Percentiles rank a stretch among this genome's conserved stretches.
phyloP scores from a whole-genome alignment of 1,140 invertebrate species.

The Paralvinella palmiformis region DNA sequence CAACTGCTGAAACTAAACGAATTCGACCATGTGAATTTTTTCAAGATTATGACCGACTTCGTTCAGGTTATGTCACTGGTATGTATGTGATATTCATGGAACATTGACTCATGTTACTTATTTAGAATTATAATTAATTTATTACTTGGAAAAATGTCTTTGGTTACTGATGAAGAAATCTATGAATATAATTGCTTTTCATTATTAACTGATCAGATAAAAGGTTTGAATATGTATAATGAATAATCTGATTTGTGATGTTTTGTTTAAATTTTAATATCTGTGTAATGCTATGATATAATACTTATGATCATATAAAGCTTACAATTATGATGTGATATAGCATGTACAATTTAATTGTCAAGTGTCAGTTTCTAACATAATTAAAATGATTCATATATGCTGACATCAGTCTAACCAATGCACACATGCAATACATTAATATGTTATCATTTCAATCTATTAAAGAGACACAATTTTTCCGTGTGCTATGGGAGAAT shows the following conservation, averaged over 20 bases:
- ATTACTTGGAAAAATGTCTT: background rate
- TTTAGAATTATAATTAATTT: background rate
- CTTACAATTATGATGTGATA: no score
- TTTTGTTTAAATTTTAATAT: no score
- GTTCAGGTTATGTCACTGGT: slow-evolving; percentile 49
- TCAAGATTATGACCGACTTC: slow-evolving; percentile 47
- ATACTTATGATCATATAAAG: no score
- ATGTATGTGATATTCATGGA: background rate
- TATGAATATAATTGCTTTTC: background rate
- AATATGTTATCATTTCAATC: background rate
- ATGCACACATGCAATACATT: no score
- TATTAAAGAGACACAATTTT: slow-evolving; percentile 43
- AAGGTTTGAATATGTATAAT: no score
- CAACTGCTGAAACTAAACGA: slow-evolving; percentile 40
- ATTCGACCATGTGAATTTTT: slow-evolving; percentile 47
- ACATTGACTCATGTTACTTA: background rate
- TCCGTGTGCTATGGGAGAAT: slow-evolving; percentile 43
- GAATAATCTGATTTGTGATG: no score
- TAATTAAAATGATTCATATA: background rate
- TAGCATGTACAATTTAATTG: no score
- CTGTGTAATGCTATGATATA: no score
- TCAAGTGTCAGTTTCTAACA: background rate
- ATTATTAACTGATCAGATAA: background rate
- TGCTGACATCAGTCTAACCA: no score
- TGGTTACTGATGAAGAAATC: background rate